Conservation (phyloP, 1,140 invertebrate species). For the Brachionus paranguensis region DNA sequence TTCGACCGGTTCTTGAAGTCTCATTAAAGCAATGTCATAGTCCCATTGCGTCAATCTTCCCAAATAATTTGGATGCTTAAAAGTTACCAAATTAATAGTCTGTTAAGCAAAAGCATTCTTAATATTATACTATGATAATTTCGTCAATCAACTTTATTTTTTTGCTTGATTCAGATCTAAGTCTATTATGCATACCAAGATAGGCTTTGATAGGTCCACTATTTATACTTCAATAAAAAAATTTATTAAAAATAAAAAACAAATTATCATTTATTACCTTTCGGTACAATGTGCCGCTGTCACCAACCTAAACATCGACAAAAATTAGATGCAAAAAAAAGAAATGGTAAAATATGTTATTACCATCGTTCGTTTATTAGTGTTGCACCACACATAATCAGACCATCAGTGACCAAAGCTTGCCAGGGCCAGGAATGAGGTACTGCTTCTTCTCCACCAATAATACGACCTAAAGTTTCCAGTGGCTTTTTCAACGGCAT, state of each 20-base stretch:
- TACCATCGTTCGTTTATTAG: conserved; percentile 15
- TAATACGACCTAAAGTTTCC: neutral
- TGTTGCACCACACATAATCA: conserved; percentile 25
- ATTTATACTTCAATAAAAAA: neutral
- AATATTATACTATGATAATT: neutral
- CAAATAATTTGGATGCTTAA: conserved; percentile 39
- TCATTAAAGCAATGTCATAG: conserved; percentile 56
- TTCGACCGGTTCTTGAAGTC: conserved; percentile 38
- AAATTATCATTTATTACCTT: neutral
- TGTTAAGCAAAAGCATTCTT: too few species aligned
- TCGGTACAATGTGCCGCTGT: conserved; percentile 37
- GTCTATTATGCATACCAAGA: conserved; percentile 32
- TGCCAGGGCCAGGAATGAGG: conserved; percentile 39
- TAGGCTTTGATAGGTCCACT: conserved; percentile 17
- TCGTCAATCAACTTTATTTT: neutral
- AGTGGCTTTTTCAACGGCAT: conserved; percentile 12
- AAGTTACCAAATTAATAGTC: neutral
- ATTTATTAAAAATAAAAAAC: neutral
- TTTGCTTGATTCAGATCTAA: conserved; percentile 32
- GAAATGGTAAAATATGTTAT: neutral
- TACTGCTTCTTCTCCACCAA: conserved; percentile 11
- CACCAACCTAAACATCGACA: neutral
- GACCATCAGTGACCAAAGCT: conserved; percentile 21
- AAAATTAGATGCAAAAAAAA: neutral
- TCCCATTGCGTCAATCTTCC: conserved; percentile 53